A percentile compares a stretch with the other conserved stretches of the same genome.
phyloP scores from a whole-genome alignment of 2,797 vertebrate species.

The Alcedo quadribrachys region DNA sequence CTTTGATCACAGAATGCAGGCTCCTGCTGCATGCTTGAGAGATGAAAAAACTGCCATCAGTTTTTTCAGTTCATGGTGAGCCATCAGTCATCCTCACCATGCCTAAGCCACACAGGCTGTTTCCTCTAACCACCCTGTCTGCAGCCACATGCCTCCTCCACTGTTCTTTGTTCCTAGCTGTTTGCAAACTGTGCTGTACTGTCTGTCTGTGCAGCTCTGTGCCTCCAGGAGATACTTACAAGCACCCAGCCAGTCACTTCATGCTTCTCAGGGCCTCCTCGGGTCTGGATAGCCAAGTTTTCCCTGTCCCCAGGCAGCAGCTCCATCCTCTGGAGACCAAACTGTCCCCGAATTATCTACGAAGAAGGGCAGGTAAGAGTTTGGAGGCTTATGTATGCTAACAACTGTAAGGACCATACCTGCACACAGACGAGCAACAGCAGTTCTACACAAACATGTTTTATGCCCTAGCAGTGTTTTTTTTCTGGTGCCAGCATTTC shows the following conservation, averaged over 20 bases:
- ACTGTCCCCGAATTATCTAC: slow-evolving; percentile 73
- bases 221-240: slow-evolving; percentile 74
- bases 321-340: slow-evolving; percentile 81
- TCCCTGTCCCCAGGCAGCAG: slow-evolving; percentile 91
- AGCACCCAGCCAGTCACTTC: slow-evolving; percentile 96
- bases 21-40: neutral
- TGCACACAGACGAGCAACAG: neutral
- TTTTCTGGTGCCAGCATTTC: neutral
- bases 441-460: neutral
- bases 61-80: neutral
- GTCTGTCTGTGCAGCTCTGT: neutral
- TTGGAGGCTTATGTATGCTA: neutral
- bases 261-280: slow-evolving; percentile 93
- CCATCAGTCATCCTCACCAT: neutral
- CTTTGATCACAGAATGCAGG: neutral
- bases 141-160: neutral
- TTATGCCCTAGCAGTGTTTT: neutral
- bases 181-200: neutral
- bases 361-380: neutral
- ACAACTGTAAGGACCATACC: neutral
- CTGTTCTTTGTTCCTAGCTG: neutral
- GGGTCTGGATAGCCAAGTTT: slow-evolving; percentile 92
- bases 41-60: neutral
- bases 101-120: neutral
- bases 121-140: neutral